Base-by-base conservation (phyloP, 1,140 invertebrate species). In the Anoplophora glabripennis region DNA sequence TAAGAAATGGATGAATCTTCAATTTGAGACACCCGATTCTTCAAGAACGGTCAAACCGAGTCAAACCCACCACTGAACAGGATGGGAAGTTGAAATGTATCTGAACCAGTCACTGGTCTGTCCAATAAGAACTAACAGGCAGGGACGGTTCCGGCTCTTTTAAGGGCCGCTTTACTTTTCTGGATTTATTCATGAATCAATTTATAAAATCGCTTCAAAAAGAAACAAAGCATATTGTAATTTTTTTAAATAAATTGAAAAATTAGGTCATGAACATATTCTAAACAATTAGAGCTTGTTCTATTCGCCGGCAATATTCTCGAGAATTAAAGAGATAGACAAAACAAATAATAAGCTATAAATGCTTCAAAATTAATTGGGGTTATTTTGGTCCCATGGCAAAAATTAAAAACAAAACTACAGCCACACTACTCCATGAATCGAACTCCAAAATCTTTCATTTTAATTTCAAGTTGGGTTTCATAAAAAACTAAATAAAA, bases 111-210 rank as follows among this genome's bases (percentile, higher is more conserved):
- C 52, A 38, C 52, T 14, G 42, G 38, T 44, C 38, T 18, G 35
- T 54, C 52, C 52, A 54, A 54, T 54, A 42, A 38, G 40, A 54
- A 28, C 34, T 38, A 17, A 7, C 21, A 17, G 52, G 10, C 52
- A 54, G 52, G 40, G 38, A n/a, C 37, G 52, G 37, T 41, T 40
- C 42, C 8, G 52, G 51, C 33, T 9, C 0, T 8, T 4, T 18
- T 53, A 17, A 12, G 34, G 51, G 51, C 18, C n/a, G 11, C 0
- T 51, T 51, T 51, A 33, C 17, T 21, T 33, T 28, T 11, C 48
- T 11, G 9, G 8, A 11, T 14, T 12, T 33, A 35, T 17, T 5
- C 17, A 4, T 7, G 18, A 12, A 48, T 5, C 46, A 42, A 42
- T 40, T 40, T 40, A 7, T 40, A 12, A 9, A 40, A 40, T 40